Conservation (phyloP, 2,888 invertebrate species). For the Sisyra terminalis region DNA sequence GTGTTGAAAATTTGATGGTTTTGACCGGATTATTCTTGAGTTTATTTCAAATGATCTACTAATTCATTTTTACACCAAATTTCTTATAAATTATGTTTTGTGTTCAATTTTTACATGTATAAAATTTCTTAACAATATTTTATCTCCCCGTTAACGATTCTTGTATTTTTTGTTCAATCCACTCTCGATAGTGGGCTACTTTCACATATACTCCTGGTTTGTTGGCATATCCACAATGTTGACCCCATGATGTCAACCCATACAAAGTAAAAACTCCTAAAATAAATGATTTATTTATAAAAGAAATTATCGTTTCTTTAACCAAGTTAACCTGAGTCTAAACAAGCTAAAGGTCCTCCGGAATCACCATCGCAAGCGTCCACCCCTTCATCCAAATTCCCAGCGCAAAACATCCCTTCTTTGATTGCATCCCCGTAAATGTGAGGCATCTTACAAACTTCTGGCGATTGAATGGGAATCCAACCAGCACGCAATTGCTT, state of each 20-base stretch:
- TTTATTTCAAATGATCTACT: no score
- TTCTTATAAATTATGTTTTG: no score
- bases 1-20: no score
- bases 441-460: constrained; percentile 44
- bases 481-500: constrained; percentile 46
- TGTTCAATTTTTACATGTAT: no score
- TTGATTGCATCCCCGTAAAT: constrained; percentile 50
- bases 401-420: constrained; percentile 67
- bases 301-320: background rate
- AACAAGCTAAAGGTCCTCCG: constrained; percentile 67
- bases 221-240: constrained; percentile 54
- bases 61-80: no score
- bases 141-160: constrained; percentile 5
- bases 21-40: no score
- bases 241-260: constrained; percentile 64
- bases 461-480: constrained; percentile 46
- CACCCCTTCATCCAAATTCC: constrained; percentile 52
- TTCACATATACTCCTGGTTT: constrained; percentile 61
- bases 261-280: constrained; percentile 47
- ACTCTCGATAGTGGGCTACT: constrained; percentile 42
- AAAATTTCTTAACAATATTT: constrained; percentile 6
- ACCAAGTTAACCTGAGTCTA: constrained; percentile 32
- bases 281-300: constrained; percentile 14
- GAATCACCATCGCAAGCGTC: constrained; percentile 76
- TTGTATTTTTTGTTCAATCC: constrained; percentile 43